Conservation (phyloP, 1,140 invertebrate genomes). For the Rhopalosiphum padi region DNA sequence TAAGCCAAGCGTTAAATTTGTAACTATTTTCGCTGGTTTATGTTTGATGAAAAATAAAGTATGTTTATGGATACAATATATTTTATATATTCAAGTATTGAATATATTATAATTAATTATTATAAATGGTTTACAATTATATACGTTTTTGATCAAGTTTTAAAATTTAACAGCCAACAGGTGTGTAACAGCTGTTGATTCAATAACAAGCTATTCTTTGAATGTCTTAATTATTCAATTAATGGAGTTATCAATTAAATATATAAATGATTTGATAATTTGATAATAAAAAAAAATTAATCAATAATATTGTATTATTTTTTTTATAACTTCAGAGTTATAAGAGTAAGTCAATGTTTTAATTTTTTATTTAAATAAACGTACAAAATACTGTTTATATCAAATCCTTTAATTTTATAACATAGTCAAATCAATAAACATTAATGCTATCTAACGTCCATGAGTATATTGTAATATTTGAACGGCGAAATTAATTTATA, state of each 20-base stretch:
- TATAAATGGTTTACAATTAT: background rate
- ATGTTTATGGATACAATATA: background rate
- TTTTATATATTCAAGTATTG: too few relatives aligned
- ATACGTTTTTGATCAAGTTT: background rate
- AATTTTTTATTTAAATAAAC: background rate
- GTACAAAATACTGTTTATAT: background rate
- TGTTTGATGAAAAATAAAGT: background rate
- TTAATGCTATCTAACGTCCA: background rate
- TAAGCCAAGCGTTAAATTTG: background rate
- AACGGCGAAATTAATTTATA: conserved; percentile 3
- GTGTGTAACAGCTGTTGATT: background rate
- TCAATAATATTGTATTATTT: background rate
- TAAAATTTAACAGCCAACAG: background rate
- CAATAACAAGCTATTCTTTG: background rate
- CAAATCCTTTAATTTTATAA: background rate
- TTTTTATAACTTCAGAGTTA: background rate
- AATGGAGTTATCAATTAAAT: background rate
- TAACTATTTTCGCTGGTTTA: background rate
- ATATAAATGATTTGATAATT: background rate
- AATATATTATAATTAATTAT: background rate
- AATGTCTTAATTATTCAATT: background rate
- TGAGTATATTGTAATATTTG: background rate
- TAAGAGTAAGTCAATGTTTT: background rate
- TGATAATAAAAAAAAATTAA: background rate
- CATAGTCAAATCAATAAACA: background rate